Conservation (phyloP, 2,113 vertebrate genomes). For the Eptesicus fuscus region DNA sequence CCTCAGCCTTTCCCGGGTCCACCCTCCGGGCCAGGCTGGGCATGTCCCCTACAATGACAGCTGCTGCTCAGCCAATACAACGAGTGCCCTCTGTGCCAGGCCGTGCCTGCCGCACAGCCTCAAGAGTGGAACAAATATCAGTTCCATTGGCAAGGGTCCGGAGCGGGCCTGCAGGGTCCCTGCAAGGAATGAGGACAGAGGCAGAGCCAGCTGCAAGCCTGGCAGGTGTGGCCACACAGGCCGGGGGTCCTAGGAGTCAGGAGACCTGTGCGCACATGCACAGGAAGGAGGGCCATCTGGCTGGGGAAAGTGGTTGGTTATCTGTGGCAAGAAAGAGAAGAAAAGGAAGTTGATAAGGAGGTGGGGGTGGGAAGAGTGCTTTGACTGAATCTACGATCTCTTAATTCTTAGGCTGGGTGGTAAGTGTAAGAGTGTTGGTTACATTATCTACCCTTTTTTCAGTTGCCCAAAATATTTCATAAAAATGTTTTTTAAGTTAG, state of each 20-base stretch:
- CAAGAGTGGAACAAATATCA: neutral
- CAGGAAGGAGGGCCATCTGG: neutral
- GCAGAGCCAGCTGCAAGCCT: neutral
- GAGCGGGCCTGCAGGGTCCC: neutral
- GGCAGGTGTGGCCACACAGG: neutral
- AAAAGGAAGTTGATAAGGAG: neutral
- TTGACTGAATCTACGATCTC: neutral
- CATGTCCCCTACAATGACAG: neutral
- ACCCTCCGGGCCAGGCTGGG: neutral
- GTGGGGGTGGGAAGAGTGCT: neutral
- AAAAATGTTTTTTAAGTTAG: neutral
- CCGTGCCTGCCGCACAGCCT: conserved; percentile 18
- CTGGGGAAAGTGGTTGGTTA: neutral
- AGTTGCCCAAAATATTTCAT: neutral
- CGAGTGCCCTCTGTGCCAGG: conserved; percentile 38
- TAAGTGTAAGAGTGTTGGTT: neutral
- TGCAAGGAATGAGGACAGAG: neutral
- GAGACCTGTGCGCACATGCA: neutral
- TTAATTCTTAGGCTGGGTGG: neutral
- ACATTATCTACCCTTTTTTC: neutral
- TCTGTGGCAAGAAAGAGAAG: neutral
- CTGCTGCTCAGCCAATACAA: conserved; percentile 40
- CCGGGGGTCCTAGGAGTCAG: neutral
- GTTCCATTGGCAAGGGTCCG: neutral
- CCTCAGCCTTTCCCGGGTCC: neutral